Evolutionary conservation across 2,888 invertebrate genomes (phyloP).

Genomic region (Boloria selene): DNA sequence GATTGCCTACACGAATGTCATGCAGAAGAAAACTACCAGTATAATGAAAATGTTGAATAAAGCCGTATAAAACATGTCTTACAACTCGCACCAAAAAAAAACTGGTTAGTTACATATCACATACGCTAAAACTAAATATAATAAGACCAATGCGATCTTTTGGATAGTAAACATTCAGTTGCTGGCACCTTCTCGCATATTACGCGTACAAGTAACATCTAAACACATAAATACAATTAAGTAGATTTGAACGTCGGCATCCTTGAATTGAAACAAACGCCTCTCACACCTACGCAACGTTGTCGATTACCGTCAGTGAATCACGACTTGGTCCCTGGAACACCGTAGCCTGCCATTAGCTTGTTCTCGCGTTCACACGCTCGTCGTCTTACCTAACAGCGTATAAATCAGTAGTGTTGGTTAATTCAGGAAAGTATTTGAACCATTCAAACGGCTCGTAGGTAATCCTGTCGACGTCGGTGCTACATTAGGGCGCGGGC

Average conservation of each 20-base stretch:
- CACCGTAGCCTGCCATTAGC: constrained; percentile 46
- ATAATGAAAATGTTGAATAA: too few species aligned
- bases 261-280: constrained; percentile 47
- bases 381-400: constrained; percentile 31
- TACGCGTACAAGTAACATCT: constrained; percentile 22
- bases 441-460: constrained; percentile 54
- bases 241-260: constrained; percentile 34
- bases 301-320: constrained; percentile 53
- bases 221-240: constrained; percentile 38
- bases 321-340: constrained; percentile 48
- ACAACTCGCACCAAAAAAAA: too few species aligned
- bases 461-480: constrained; percentile 67
- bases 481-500: constrained; percentile 60
- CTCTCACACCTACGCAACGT: constrained; percentile 63
- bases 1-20: too few species aligned
- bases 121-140: background rate
- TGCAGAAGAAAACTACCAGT: too few species aligned
- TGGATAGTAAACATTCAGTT: constrained; percentile 19
- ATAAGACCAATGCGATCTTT: constrained; percentile 6
- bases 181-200: constrained; percentile 15
- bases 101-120: background rate
- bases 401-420: constrained; percentile 53
- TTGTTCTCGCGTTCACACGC: constrained; percentile 45
- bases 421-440: constrained; percentile 54
- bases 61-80: too few species aligned